Base-by-base conservation (phyloP, 2,113 vertebrate species). In the Bolborhynchus lineola region DNA sequence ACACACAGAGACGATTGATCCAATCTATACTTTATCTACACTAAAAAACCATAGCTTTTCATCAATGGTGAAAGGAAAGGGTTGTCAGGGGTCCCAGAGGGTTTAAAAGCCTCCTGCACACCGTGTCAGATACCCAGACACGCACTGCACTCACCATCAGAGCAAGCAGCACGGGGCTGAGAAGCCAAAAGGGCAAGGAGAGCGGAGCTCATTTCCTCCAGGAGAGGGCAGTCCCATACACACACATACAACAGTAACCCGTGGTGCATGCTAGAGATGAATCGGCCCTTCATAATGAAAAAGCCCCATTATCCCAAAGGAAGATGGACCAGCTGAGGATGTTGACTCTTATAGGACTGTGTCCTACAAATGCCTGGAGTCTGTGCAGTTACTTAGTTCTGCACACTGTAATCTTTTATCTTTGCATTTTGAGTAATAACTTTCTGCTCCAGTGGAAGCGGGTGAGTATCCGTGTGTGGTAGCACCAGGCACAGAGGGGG, bases 221-320 rank as follows among this genome's bases (percentile, higher is more conserved):
- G 90, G 74, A 96, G 90, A 93, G 90, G 92, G 87, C 88, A 94
- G 83, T 42, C 67, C 86, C 71, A 41, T 44, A 55, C 55, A 52
- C 31, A 65, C 26, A 26, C n/a, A 65, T 16, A 81, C 24, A 50
- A 31, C 13, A 0, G 8, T 50, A 55, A 84, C 55, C 52, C 47
- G 25, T 46, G 55, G 62, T 55, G 46, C 26, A 20, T 55, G 31
- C 55, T 81, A 39, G 21, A 81, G 72, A 31, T 29, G 7, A 52
- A 67, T 71, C 41, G 41, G 26, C 17, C 5, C 9, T 69, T 79
- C 41, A 8, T 23, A 24, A 77, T 4, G 47, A 80, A 82, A 83
- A 92, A 52, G 20, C 7, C 28, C 37, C 0, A 0, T 49, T 71
- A 80, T 20, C 29, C 59, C 67, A n/a, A n/a, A n/a, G n/a, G n/a